Evolutionary conservation across 2,888 invertebrate genomes (phyloP).

Genomic region (Harpagoxenus sublaevis): DNA sequence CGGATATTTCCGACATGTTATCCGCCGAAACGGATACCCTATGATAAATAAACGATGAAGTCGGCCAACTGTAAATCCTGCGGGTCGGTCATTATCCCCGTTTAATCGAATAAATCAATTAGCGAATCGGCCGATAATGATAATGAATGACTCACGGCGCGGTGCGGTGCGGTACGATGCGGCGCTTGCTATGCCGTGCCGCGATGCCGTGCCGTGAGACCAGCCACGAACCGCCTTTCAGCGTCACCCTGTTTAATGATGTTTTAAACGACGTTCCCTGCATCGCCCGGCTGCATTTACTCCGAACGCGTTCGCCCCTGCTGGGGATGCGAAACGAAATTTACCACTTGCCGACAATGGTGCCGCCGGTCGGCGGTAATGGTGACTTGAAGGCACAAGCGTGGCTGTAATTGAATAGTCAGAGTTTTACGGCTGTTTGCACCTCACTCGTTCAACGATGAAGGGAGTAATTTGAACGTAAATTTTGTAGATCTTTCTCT

Average conservation of each 20-base stretch:
- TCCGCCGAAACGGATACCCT: conserved; percentile 60
- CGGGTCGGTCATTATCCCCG: conserved; percentile 77
- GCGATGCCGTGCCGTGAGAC: neutral
- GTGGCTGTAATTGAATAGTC: conserved; percentile 54
- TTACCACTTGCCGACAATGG: conserved; percentile 54
- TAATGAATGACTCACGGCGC: conserved; percentile 71
- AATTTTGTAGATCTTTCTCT: conserved; percentile 41
- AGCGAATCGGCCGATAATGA: conserved; percentile 78
- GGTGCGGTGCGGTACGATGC: neutral
- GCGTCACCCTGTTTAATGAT: conserved; percentile 50
- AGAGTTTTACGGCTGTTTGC: conserved; percentile 54
- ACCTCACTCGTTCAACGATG: conserved; percentile 32
- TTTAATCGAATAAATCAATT: conserved; percentile 84
- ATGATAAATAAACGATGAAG: conserved; percentile 79
- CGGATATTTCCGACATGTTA: conserved; percentile 50
- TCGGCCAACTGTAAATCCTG: conserved; percentile 72
- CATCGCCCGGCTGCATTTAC: conserved; percentile 39
- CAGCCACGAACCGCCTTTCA: conserved; percentile 40
- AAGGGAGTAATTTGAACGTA: conserved; percentile 40
- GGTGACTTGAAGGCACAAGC: conserved; percentile 54
- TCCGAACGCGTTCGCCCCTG: conserved; percentile 39
- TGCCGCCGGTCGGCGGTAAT: conserved; percentile 45
- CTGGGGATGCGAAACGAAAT: conserved; percentile 45
- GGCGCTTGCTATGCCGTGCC: conserved; percentile 16
- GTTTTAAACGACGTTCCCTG: conserved; percentile 54